Conservation (phyloP, 1,140 invertebrate species). For the Gonatopus flavifemur region DNA sequence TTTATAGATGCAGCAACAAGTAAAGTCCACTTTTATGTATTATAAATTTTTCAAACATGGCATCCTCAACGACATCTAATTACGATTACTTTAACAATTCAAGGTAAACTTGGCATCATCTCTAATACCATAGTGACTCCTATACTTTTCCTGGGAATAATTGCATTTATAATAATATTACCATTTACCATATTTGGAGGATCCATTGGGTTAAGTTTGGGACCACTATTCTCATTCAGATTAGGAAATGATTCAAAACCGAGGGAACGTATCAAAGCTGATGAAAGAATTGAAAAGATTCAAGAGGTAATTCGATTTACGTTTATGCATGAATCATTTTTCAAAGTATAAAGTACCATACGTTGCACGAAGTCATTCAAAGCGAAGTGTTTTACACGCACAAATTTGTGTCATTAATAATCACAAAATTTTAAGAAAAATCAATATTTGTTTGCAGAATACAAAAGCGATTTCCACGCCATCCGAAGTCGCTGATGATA, state of each 20-base stretch:
- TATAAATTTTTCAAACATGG: background rate
- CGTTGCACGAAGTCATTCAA: too few species aligned
- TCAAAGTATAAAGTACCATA: too few species aligned
- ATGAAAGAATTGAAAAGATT: too few species aligned
- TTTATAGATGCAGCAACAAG: conserved; percentile 37
- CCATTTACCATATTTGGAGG: conserved; percentile 22
- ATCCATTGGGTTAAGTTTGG: conserved; percentile 25
- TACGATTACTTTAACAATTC: background rate
- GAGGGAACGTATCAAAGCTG: too few species aligned
- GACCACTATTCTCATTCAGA: conserved; percentile 26
- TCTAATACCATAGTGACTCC: background rate
- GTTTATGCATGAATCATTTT: too few species aligned
- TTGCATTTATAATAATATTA: conserved; percentile 14
- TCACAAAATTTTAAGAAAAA: too few species aligned
- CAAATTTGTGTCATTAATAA: too few species aligned
- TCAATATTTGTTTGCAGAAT: too few species aligned
- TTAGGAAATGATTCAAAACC: conserved; percentile 5
- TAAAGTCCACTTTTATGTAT: conserved; percentile 15
- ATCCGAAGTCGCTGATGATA: too few species aligned
- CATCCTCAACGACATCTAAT: background rate
- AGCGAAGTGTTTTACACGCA: too few species aligned
- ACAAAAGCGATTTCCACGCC: too few species aligned
- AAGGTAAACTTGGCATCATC: conserved; percentile 5
- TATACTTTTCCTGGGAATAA: conserved; percentile 14
- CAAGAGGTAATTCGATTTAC: too few species aligned